Evolutionary conservation across 2,797 vertebrate species (phyloP).

Genomic region (Numenius phaeopus): DNA sequence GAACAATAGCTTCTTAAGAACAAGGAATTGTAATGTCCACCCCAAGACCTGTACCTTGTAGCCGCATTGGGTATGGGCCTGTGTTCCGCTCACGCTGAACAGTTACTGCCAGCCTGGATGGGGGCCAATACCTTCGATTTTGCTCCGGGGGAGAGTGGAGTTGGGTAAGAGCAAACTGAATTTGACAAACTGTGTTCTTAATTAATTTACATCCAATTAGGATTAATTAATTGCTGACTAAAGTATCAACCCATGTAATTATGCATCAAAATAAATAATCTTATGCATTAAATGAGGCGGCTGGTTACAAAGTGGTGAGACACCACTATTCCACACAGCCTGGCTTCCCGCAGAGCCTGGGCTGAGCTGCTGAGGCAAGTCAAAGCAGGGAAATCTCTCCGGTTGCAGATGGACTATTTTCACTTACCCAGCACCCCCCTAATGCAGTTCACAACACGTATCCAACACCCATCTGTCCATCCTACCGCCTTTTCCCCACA

Average conservation of each 20-base stretch:
- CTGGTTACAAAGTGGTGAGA: neutral
- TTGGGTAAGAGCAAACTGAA: neutral
- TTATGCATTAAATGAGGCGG: neutral
- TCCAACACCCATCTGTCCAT: neutral
- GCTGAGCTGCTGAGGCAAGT: neutral
- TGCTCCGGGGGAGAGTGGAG: neutral
- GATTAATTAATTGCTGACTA: slow-evolving; percentile 42
- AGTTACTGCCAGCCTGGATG: neutral
- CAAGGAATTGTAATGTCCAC: accelerated
- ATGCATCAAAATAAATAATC: slow-evolving; percentile 41
- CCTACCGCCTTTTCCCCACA: neutral
- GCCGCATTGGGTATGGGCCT: accelerated
- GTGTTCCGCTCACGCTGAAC: too few species aligned
- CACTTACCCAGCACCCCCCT: neutral
- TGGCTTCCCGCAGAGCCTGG: neutral
- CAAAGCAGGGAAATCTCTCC: neutral
- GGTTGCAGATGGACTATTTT: accelerated
- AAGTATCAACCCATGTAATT: slow-evolving; percentile 51
- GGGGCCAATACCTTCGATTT: neutral
- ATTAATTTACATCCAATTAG: slow-evolving; percentile 60
- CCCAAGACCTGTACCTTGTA: accelerated
- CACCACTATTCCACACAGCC: neutral
- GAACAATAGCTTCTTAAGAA: neutral
- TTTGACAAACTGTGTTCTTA: slow-evolving; percentile 34
- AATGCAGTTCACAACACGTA: accelerated